Conservation (phyloP, 2,888 invertebrate genomes). For the Latrodectus hesperus region DNA sequence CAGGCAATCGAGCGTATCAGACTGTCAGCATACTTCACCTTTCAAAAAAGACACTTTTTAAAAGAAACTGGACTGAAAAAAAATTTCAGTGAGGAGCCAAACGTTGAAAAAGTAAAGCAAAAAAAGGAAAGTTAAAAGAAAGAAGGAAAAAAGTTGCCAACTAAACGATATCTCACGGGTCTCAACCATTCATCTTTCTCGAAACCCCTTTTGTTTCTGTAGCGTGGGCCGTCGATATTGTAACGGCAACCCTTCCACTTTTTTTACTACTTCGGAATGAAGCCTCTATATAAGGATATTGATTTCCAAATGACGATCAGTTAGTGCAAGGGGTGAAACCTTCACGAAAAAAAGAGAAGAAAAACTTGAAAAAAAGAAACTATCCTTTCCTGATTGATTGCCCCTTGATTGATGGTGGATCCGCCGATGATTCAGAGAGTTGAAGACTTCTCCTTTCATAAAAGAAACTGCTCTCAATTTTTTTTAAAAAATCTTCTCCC, state of each 20-base stretch:
- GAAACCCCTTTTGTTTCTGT: conserved; percentile 25
- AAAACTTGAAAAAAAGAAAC: neutral
- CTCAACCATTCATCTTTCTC: conserved; percentile 9
- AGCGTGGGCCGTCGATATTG: neutral
- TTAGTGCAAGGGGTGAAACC: conserved; percentile 14
- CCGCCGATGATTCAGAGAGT: neutral
- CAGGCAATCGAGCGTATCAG: neutral
- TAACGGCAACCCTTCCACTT: neutral
- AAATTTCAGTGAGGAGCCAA: neutral
- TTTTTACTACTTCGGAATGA: neutral
- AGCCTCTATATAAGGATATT: conserved; percentile 16
- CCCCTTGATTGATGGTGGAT: conserved; percentile 11
- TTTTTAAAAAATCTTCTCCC: no score
- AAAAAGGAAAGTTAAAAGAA: conserved; percentile 1
- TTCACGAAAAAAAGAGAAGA: neutral
- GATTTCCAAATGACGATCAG: conserved; percentile 23
- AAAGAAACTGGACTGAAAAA: neutral
- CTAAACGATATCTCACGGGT: conserved; percentile 2
- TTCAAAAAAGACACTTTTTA: conserved; percentile 3
- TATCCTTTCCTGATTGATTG: conserved; percentile 13
- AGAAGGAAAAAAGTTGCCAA: conserved; percentile 7
- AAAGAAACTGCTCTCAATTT: no score
- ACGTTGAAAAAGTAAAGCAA: neutral
- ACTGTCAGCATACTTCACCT: conserved; percentile 11
- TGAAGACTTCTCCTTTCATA: no score